Evolutionary conservation across 2,888 invertebrate genomes (phyloP).

Genomic region (Noctuana brunneofusca): DNA sequence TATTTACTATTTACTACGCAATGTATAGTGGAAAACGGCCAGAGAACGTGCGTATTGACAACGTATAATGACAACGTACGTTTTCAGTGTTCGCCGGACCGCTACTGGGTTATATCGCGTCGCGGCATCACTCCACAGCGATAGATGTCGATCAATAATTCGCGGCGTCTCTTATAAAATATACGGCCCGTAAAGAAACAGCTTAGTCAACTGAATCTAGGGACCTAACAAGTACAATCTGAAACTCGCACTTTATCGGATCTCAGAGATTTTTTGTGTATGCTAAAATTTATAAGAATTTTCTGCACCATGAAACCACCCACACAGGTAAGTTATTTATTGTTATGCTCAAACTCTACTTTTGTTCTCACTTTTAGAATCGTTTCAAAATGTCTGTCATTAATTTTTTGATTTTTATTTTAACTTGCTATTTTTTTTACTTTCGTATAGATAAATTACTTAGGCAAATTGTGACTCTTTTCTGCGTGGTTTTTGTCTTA

Average conservation of each 20-base stretch:
- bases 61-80: constrained; percentile 4
- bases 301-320: constrained; percentile 76
- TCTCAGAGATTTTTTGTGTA: constrained; percentile 44
- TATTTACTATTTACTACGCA: constrained; percentile 34
- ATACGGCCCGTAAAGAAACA: constrained; percentile 2
- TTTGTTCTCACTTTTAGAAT: too few species aligned
- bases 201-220: not conserved
- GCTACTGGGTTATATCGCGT: constrained; percentile 55
- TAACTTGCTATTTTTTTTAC: too few species aligned
- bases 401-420: not conserved
- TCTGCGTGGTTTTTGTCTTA: too few species aligned
- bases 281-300: constrained; percentile 65
- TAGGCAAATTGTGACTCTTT: too few species aligned
- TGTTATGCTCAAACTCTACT: constrained; percentile 37
- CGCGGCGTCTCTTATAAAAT: constrained; percentile 26
- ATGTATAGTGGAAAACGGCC: constrained; percentile 30
- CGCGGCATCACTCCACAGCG: constrained; percentile 55
- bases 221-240: not conserved
- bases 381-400: not conserved
- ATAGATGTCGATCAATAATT: constrained; percentile 50
- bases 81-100: constrained; percentile 67
- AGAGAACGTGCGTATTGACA: too few species aligned
- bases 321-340: constrained; percentile 63
- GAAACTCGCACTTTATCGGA: not conserved
- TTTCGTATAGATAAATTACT: too few species aligned